Evolutionary conservation across 2,888 invertebrate genomes (phyloP), one percentile per base, ranked within the genome.

Genomic region (Aphrophora alni): DNA sequence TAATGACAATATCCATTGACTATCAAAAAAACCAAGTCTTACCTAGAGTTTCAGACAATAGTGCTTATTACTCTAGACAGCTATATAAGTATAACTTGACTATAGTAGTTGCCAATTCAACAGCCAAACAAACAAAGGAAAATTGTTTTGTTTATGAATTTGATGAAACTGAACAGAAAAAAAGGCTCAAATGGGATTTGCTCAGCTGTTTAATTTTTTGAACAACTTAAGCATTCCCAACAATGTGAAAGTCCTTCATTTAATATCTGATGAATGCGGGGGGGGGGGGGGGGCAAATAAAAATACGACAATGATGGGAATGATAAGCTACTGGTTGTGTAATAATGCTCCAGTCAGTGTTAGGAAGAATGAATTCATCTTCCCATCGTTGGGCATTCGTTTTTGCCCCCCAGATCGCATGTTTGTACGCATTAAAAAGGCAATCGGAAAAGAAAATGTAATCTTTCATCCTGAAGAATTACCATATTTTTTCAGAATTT

Each of bases 201-300:
- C 26, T 75, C 75, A 25, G 75, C 44, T 38, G 24, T 75, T 24
- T 75, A 38, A 75, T 38, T 33, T 38, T 24, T 75, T 75, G 33
- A 75, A 75, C 21, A 75, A 75, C 38, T 25, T 75, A 25, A 59
- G n/a, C 76, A 59, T 76, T 2, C 27, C 59, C 24, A 27, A 59
- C 59, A 59, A 7, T 44, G 44, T 75, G 21, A 33, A 44, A 28
- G 74, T 33, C 79, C 70, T 80, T 81, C 17, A 83, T 83, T 77
- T 78, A 81, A 24, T 84, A 83, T 77, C 77, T 76, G 21, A n/a
- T n/a, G n/a, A n/a, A n/a, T n/a, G n/a, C n/a, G n/a, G n/a, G n/a
- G n/a, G n/a, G n/a, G n/a, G n/a, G n/a, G n/a, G n/a, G n/a, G 82
- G 83, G 14, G 83, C 83, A 77, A 84, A 84, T 75, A 84, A 84